Evolutionary conservation across 2,113 vertebrate species (phyloP).

Genomic region (Athene cunicularia): DNA sequence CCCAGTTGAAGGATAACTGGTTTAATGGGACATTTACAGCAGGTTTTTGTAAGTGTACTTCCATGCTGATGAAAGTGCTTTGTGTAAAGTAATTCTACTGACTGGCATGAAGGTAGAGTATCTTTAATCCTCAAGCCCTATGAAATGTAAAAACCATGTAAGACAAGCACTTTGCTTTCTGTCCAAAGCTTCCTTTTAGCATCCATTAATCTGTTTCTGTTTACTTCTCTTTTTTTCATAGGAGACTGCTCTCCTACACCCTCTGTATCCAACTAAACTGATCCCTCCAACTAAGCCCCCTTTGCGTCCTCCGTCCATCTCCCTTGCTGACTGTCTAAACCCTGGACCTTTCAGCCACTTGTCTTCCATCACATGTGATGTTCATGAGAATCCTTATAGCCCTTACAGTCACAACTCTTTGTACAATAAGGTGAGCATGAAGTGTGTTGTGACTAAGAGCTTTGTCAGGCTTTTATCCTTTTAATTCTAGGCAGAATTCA

Average conservation of each 20-base stretch:
- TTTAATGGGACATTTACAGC: background rate
- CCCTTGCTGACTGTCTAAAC: conserved; percentile 43
- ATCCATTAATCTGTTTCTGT: background rate
- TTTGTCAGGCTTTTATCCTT: background rate
- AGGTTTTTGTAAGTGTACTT: background rate
- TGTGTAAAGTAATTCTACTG: background rate
- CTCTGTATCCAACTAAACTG: conserved; percentile 58
- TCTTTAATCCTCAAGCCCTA: background rate
- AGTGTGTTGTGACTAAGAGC: background rate
- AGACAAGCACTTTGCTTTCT: background rate
- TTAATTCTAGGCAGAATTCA: background rate
- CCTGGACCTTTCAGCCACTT: conserved; percentile 67
- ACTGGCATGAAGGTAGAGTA: background rate
- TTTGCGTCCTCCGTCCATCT: conserved; percentile 19
- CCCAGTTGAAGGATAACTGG: rapidly evolving
- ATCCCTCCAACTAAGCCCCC: conserved; percentile 49
- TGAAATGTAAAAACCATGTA: background rate
- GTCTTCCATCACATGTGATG: conserved; percentile 27
- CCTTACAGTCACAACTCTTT: conserved; percentile 37
- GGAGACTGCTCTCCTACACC: conserved; percentile 35
- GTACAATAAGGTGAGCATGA: conserved; percentile 60
- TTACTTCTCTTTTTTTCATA: conserved; percentile 41
- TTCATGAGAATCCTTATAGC: conserved; percentile 29
- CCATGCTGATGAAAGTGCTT: background rate
- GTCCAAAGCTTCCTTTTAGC: background rate